A percentile compares a stretch with the other conserved stretches of the same genome.
phyloP scores from a whole-genome alignment of 2,113 vertebrate species.

The Bettongia penicillata region DNA sequence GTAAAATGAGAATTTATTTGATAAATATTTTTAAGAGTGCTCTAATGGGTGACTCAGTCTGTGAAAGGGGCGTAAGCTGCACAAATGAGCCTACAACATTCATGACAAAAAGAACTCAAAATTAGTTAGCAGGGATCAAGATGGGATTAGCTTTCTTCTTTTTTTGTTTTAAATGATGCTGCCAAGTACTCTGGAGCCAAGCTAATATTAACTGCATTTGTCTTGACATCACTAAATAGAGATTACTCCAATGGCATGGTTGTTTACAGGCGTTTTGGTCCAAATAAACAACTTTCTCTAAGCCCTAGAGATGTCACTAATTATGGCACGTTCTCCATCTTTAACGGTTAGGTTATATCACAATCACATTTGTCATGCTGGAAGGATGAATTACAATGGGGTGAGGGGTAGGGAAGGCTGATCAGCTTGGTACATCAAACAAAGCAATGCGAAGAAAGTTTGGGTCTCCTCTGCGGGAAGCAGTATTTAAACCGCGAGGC shows the following conservation, averaged over 20 bases:
- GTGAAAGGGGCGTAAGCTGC: background rate
- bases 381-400: background rate
- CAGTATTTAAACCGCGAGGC: background rate
- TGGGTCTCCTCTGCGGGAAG: constrained; percentile 1
- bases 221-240: constrained; percentile 20
- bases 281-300: background rate
- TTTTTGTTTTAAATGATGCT: background rate
- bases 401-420: background rate
- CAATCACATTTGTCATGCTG: background rate
- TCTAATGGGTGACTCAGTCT: constrained; percentile 35
- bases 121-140: background rate
- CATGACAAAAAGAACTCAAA: constrained; percentile 26
- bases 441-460: background rate
- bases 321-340: constrained; percentile 15
- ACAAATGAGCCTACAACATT: background rate
- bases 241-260: background rate
- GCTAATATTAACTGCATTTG: constrained; percentile 42
- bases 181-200: constrained; percentile 46
- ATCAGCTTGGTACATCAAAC: constrained; percentile 18
- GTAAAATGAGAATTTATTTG: constrained; percentile 41
- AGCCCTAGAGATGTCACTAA: background rate
- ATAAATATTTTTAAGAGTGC: constrained; percentile 33
- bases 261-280: constrained; percentile 38
- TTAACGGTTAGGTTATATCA: background rate
- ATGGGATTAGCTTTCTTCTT: background rate